phyloP scores from a whole-genome alignment of 53 echinoderm and acorn worm genomes.

The Mesocentrotus franciscanus region DNA sequence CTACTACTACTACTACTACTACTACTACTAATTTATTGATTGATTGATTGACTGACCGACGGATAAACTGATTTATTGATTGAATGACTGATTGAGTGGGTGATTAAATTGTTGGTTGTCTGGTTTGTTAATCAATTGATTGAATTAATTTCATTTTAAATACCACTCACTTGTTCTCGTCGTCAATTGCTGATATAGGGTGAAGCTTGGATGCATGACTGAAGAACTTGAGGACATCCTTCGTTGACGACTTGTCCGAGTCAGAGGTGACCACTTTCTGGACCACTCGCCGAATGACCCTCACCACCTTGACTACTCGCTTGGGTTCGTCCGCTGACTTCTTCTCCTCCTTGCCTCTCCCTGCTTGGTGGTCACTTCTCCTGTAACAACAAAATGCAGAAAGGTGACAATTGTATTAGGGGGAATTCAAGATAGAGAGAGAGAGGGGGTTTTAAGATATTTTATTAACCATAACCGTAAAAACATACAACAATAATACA shows the following conservation, averaged over 20 bases:
- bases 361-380: background rate
- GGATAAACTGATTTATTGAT: no score
- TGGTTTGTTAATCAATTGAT: background rate
- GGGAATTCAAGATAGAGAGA: no score
- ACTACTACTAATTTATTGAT: background rate
- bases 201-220: conserved; percentile 50
- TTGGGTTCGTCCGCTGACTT: conserved; percentile 54
- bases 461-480: no score
- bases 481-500: no score
- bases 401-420: background rate
- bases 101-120: background rate
- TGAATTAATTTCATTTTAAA: no score
- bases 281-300: conserved; percentile 54
- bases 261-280: conserved; percentile 54
- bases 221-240: conserved; percentile 60
- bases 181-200: background rate
- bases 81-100: no score
- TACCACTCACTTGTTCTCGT: conserved; percentile 7
- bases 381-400: background rate
- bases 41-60: no score
- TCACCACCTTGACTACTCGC: conserved; percentile 55
- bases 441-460: no score
- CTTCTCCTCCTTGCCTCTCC: conserved; percentile 12
- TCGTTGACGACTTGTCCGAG: background rate
- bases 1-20: conserved; percentile 30